These are phyloP conservation scores for Rafetus swinhoei DNA, from an alignment of 2,113 vertebrate species.

Conservation along the genomic window DNA sequence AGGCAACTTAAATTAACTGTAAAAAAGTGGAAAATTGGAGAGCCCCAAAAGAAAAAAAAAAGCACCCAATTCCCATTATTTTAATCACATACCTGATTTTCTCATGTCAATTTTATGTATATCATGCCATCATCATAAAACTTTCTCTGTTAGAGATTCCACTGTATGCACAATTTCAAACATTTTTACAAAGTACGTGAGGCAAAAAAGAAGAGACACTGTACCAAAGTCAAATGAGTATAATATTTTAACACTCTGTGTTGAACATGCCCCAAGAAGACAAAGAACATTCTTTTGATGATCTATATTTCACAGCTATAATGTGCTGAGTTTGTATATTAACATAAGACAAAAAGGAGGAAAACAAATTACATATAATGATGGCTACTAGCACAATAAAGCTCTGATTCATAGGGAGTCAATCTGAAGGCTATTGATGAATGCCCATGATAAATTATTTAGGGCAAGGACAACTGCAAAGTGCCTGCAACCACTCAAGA, in stretches of 20 bases:
- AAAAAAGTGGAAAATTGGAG: slow-evolving; percentile 16
- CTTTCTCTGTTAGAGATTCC: neutral
- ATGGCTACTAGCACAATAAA: neutral
- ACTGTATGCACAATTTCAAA: neutral
- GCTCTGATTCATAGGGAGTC: neutral
- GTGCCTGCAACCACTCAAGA: neutral
- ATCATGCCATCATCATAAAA: neutral
- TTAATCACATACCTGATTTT: neutral
- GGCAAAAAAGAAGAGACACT: neutral
- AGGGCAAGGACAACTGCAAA: neutral
- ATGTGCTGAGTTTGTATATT: neutral
- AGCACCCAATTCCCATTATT: neutral
- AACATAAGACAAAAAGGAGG: neutral
- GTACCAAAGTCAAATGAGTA: neutral
- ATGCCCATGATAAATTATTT: neutral
- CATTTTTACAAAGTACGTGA: neutral
- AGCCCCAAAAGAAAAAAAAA: neutral
- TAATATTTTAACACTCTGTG: neutral
- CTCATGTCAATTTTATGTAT: neutral
- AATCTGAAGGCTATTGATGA: neutral
- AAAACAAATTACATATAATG: neutral
- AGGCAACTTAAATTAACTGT: neutral
- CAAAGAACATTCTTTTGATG: neutral
- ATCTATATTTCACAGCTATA: neutral
- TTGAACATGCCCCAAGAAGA: neutral